Conservation (phyloP, 2,113 vertebrate genomes). For the Meleagris gallopavo region DNA sequence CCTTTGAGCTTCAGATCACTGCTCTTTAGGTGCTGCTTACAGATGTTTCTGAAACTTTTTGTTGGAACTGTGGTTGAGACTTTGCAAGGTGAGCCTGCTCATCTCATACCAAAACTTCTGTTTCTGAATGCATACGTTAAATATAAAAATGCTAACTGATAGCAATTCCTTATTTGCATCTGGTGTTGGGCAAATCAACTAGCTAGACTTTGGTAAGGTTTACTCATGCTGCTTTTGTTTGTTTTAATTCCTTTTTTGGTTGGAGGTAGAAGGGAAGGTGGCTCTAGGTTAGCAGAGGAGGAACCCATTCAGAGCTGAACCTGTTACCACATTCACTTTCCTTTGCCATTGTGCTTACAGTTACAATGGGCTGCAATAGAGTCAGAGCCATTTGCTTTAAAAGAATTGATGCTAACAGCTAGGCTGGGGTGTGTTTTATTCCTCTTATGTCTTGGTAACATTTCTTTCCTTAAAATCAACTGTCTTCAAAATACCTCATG, state of each 20-base stretch:
- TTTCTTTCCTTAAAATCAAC: not conserved
- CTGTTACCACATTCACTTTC: not conserved
- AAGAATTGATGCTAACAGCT: not conserved
- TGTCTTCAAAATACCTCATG: not conserved
- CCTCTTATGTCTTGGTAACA: not conserved
- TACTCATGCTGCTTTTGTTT: not conserved
- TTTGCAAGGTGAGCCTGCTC: not conserved
- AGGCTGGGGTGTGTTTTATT: not conserved
- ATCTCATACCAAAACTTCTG: not conserved
- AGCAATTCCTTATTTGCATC: rapidly evolving
- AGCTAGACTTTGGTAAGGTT: not conserved
- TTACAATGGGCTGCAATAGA: not conserved
- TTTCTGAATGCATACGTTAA: rapidly evolving
- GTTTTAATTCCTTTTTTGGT: not conserved
- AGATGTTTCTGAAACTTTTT: not conserved
- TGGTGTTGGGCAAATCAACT: not conserved
- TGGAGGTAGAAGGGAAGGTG: not conserved
- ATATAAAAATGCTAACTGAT: not conserved
- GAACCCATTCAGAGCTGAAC: not conserved
- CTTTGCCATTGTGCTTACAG: not conserved
- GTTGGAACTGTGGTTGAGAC: not conserved
- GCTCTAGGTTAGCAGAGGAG: not conserved
- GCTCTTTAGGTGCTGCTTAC: not conserved
- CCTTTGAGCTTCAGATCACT: not conserved
- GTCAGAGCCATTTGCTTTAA: not conserved